These are phyloP conservation scores for Rotaria sp. DNA, from an alignment of 2,888 invertebrate genomes.

Conservation along the genomic window DNA sequence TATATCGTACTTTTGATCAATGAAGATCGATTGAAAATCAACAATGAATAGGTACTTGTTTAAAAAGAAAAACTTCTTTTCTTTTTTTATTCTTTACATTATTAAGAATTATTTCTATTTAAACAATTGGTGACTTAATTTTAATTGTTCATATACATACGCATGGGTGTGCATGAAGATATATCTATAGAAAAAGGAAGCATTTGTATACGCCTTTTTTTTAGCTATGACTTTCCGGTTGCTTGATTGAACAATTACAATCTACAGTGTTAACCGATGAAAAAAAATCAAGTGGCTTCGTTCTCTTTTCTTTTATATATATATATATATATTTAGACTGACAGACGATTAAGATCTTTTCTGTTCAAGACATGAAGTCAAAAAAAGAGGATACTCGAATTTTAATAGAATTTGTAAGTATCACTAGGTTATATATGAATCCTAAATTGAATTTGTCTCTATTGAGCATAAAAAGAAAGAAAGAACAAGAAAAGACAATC, in stretches of 20 bases:
- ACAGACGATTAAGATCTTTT: constrained; percentile 7
- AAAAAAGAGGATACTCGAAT: constrained; percentile 2
- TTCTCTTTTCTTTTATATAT: neutral
- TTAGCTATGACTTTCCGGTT: constrained; percentile 7
- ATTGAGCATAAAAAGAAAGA: neutral
- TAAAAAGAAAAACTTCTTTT: neutral
- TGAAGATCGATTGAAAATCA: constrained; percentile 5
- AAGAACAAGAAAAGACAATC: neutral
- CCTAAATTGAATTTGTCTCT: neutral
- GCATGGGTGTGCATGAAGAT: neutral
- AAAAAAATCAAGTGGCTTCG: constrained; percentile 9
- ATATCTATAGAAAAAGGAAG: neutral
- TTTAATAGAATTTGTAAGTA: constrained; percentile 10
- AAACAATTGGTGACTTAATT: neutral
- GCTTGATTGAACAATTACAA: constrained; percentile 22
- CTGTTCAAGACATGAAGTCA: neutral
- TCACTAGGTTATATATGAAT: neutral
- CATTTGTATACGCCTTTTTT: constrained; percentile 2
- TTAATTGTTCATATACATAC: neutral
- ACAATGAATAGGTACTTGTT: constrained; percentile 19
- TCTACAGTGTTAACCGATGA: constrained; percentile 5
- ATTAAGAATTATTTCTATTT: neutral
- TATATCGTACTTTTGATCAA: neutral
- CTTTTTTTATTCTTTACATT: neutral
- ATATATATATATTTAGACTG: neutral